Percentiles rank a stretch among this genome's conserved stretches.
These are phyloP conservation scores for Bombylius major DNA, from an alignment of 2,888 invertebrate genomes.

Conservation along the genomic window DNA sequence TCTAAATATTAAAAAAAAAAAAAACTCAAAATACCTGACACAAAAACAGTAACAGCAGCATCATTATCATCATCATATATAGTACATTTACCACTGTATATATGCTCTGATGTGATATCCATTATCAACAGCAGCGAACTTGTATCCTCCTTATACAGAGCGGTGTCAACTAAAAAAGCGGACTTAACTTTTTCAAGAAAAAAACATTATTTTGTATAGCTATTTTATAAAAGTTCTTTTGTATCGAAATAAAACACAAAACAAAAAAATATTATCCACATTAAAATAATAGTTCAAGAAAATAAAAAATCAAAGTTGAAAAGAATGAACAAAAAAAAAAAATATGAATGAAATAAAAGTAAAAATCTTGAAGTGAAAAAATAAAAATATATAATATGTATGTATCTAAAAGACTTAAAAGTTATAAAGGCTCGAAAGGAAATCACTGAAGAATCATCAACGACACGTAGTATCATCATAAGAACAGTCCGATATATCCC, in stretches of 20 bases:
- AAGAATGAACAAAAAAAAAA: not conserved
- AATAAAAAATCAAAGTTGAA: not conserved
- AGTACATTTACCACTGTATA: no score
- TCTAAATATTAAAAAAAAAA: not conserved
- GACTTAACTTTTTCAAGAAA: not conserved
- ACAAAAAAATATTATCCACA: not conserved
- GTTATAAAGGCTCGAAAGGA: not conserved
- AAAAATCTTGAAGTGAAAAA: not conserved
- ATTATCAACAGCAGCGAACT: not conserved
- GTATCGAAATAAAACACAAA: not conserved
- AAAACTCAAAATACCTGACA: not conserved
- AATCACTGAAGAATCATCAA: conserved; percentile 12
- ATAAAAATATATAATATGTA: not conserved
- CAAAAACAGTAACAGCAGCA: not conserved
- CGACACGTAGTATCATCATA: conserved; percentile 11
- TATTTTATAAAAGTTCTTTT: not conserved
- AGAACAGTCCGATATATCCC: conserved; percentile 3
- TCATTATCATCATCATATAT: not conserved
- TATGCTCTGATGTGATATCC: no score
- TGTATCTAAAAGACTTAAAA: not conserved
- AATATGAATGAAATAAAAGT: not conserved
- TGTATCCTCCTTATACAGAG: not conserved
- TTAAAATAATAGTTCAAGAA: no score
- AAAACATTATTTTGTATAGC: not conserved
- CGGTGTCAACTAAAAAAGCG: not conserved